These are phyloP conservation scores for Caenorhabditis tropicalis DNA, from an alignment of 1,140 invertebrate genomes.

Conservation along the genomic window DNA sequence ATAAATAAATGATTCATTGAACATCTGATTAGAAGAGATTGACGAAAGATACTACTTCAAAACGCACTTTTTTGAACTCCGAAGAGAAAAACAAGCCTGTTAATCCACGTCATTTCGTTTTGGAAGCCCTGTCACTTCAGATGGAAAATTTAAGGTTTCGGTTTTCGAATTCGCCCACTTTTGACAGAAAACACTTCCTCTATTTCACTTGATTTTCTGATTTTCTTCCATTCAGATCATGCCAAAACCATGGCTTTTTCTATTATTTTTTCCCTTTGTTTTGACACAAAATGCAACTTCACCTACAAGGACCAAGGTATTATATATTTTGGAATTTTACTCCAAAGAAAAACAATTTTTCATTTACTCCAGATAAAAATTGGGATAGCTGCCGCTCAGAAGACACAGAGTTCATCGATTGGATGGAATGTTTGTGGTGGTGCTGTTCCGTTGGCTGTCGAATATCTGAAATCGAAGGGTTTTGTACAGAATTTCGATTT, in stretches of 20 bases:
- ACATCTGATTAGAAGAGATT: background rate
- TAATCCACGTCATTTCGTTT: background rate
- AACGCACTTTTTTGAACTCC: too few relatives aligned
- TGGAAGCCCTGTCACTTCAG: background rate
- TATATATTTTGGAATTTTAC: background rate
- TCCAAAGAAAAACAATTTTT: background rate
- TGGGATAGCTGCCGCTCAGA: background rate
- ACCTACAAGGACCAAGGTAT: background rate
- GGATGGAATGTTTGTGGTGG: constrained; percentile 6
- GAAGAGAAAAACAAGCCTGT: background rate
- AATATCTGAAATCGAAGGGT: background rate
- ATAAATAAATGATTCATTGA: background rate
- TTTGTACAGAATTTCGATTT: background rate
- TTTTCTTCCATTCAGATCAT: too few relatives aligned
- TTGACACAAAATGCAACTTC: too few relatives aligned
- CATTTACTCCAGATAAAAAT: background rate
- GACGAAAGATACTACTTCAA: too few relatives aligned
- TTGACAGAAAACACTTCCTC: background rate
- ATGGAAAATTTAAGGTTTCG: background rate
- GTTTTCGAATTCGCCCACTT: background rate
- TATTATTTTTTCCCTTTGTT: background rate
- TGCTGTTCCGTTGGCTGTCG: background rate
- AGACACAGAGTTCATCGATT: background rate
- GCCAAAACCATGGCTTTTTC: background rate
- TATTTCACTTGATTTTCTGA: background rate